phyloP scores from a whole-genome alignment of 2,888 invertebrate species.

The Deilephila porcellus region DNA sequence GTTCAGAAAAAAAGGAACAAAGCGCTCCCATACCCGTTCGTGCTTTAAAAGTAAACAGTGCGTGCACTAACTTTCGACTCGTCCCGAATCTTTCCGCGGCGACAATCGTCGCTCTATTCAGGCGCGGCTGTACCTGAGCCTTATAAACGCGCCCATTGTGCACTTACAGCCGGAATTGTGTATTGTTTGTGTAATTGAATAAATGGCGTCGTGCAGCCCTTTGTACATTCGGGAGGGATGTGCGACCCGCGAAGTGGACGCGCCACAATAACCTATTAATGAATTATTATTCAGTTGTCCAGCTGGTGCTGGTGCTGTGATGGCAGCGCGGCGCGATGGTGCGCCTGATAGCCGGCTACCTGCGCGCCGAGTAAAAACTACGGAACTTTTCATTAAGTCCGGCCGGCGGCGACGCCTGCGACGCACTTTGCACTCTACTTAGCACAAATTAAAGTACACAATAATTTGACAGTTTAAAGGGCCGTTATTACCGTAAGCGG shows the following conservation, averaged over 20 bases:
- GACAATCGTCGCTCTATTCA: conserved; percentile 78
- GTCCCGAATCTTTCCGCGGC: conserved; percentile 71
- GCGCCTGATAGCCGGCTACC: conserved; percentile 60
- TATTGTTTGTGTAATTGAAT: conserved; percentile 82
- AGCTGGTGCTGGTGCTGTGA: background rate
- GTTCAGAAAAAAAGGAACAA: conserved; percentile 32
- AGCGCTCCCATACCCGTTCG: conserved; percentile 31
- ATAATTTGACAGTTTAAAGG: conserved; percentile 55
- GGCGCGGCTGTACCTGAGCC: conserved; percentile 69
- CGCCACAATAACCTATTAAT: conserved; percentile 51
- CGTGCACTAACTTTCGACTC: conserved; percentile 75
- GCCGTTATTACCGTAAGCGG: conserved; percentile 63
- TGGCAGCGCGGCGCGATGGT: conserved; percentile 15
- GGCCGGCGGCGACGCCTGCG: conserved; percentile 51
- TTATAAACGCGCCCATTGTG: conserved; percentile 60
- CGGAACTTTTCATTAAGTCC: conserved; percentile 70
- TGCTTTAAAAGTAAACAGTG: conserved; percentile 69
- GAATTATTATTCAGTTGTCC: conserved; percentile 42
- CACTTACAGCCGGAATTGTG: conserved; percentile 74
- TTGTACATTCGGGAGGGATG: conserved; percentile 48
- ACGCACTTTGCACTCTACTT: conserved; percentile 70
- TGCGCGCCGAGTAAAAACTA: conserved; percentile 63
- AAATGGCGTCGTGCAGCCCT: conserved; percentile 71
- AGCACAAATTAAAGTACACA: conserved; percentile 67
- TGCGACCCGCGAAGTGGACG: conserved; percentile 52